phyloP scores from a whole-genome alignment of 2,888 invertebrate genomes.

The Eupithecia exiguata region DNA sequence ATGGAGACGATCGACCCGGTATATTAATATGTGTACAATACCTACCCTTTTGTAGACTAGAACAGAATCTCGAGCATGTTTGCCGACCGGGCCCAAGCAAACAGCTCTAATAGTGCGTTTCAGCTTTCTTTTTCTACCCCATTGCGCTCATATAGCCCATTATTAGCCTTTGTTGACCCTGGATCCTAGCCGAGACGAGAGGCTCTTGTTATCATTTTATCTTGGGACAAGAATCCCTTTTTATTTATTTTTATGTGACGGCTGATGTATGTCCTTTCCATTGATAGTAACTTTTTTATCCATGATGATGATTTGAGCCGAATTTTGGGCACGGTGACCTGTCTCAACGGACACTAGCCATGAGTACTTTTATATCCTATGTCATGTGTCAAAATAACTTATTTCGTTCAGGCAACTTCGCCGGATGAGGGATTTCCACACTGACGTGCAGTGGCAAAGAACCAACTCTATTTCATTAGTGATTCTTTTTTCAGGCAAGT shows the following conservation, averaged over 20 bases:
- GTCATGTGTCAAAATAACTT: not conserved
- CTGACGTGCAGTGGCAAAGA: constrained; percentile 30
- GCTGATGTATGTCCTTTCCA: not conserved
- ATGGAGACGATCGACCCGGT: constrained; percentile 48
- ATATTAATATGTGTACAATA: constrained; percentile 49
- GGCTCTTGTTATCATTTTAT: constrained; percentile 37
- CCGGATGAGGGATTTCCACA: constrained; percentile 31
- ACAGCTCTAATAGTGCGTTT: constrained; percentile 65
- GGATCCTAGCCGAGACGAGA: constrained; percentile 21
- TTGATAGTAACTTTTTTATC: not conserved
- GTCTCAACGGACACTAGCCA: no score
- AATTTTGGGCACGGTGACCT: no score
- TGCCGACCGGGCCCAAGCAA: constrained; percentile 55
- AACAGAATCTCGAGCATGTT: constrained; percentile 50
- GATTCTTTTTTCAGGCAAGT: constrained; percentile 15
- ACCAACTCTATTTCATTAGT: constrained; percentile 38
- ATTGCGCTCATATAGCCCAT: constrained; percentile 51
- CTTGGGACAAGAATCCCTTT: constrained; percentile 25
- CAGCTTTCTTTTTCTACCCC: constrained; percentile 58
- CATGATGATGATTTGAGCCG: not conserved
- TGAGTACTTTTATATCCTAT: no score
- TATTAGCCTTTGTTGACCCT: constrained; percentile 44
- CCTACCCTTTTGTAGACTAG: constrained; percentile 45
- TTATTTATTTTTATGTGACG: constrained; percentile 25
- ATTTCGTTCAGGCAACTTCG: not conserved